phyloP scores from a whole-genome alignment of 1,140 invertebrate species.

The Aphelenchoides fujianensis region DNA sequence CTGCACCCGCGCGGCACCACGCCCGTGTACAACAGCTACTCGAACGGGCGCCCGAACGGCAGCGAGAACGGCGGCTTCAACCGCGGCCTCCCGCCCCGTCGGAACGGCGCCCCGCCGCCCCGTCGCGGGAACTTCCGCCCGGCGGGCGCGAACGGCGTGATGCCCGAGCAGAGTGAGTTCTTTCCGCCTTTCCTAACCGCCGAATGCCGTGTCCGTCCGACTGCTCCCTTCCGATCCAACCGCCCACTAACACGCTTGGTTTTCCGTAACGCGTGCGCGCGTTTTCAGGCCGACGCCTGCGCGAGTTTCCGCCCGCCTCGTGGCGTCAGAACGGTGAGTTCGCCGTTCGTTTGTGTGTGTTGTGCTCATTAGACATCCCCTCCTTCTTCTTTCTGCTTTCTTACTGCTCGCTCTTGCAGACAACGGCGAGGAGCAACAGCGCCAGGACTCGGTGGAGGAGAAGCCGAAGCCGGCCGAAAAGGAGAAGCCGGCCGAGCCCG shows the following conservation, averaged over 20 bases:
- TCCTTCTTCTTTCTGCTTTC: not conserved
- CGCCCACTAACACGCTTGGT: not conserved
- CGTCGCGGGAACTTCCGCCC: not conserved
- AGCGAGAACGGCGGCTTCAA: constrained; percentile 11
- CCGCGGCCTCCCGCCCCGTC: not conserved
- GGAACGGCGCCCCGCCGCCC: not conserved
- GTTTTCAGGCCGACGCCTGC: not conserved
- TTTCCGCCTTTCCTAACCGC: no score
- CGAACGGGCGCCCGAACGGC: constrained; percentile 15
- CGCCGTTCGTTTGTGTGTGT: not conserved
- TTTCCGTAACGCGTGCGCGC: not conserved
- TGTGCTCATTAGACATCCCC: not conserved
- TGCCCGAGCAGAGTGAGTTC: not conserved
- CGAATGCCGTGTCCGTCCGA: not conserved
- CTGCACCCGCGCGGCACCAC: constrained; percentile 30
- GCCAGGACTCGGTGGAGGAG: not conserved
- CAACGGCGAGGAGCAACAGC: not conserved
- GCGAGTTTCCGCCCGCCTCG: not conserved
- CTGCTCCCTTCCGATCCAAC: not conserved
- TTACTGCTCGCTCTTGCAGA: not conserved
- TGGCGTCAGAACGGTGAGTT: not conserved
- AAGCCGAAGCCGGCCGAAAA: no score
- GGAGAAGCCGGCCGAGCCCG: no score
- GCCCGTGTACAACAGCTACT: constrained; percentile 22
- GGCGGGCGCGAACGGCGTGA: not conserved